Base-by-base conservation (phyloP, 30 jellyfish, hydroid and myxozoan species). In the Aurelia aurita complex sp. Pacific region DNA sequence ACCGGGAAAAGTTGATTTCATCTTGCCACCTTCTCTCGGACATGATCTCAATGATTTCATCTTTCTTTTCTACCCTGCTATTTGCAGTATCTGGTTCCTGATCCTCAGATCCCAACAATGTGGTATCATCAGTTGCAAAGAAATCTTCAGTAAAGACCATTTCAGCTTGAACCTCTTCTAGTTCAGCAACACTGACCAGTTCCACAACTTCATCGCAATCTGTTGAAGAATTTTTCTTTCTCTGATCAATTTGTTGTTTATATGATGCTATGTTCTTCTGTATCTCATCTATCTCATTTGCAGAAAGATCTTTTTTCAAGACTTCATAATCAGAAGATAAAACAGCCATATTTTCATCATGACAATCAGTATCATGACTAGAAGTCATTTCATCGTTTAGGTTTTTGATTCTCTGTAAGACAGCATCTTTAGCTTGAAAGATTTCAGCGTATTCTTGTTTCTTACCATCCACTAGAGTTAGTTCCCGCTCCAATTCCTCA, bases 161-260 rank as follows among this genome's bases (percentile, higher is more conserved):
- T 70, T 70, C 80, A 36, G 36, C 80, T 10, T 70, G 54, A 13
- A 70, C 67, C 4, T 70, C 80, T 19, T 40, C 64, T 57, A 70
- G 80, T 40, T 70, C 40, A 7, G 59, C 62, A 70, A 52, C n/a
- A 70, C 1, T 23, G n/a, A 70, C 64, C n/a, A 34, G 16, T 52
- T 33, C 80, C n/a, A 33, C 80, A 36, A 36, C 42, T 70, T 32
- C 63, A n/a, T 29, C 64, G n/a, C 7, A 12, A 1, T 70, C 80
- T 42, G 0, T 52, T 23, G 76, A 13, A 40, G 13, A 13, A 2
- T 0, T 1, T 61, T 61, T 61, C 70, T 61, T 61, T 13, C 70
- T 61, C 36, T 61, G 32, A 17, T 61, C 70, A 61, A 61, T 23
- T 61, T 17, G 9, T 15, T 23, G 36, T 61, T 61, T n/a, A 61